Base-by-base conservation (phyloP, 2,888 invertebrate species). In the Silvanus unidentatus region DNA sequence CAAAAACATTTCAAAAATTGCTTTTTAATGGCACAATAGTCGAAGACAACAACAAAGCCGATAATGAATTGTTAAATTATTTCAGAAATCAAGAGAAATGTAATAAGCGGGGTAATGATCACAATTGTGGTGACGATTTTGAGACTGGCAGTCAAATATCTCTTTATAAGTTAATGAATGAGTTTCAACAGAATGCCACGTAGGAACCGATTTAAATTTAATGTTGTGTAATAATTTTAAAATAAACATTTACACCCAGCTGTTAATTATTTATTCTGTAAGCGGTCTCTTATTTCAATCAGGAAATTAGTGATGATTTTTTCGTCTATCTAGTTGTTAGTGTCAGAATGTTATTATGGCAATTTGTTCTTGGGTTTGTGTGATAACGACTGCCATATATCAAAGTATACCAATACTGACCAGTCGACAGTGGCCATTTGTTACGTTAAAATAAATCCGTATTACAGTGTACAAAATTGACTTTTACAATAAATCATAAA, bases 121-220 rank as follows among this genome's bases (percentile, higher is more conserved):
- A 13, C 42, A 44, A 27, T 9, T 6, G 48, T n/a, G 47, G 1
- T 45, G 45, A 30, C 35, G 43, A 2, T 44, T 47, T 8, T 43
- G 37, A 16, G 44, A 50, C 55, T 3, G 57, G 47, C 3, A 69
- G 69, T 48, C 64, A 64, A 43, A 52, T 57, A 14, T 68, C 68
- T 12, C 53, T 70, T 37, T 59, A 60, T 42, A 56, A 65, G 40
- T 68, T 64, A 48, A 63, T 69, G 61, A 62, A 65, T 46, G 64
- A 64, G 48, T 49, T 68, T 37, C 60, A 63, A 48, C n/a, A n/a
- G n/a, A n/a, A n/a, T n/a, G n/a, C n/a, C n/a, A n/a, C n/a, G n/a
- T n/a, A n/a, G n/a, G n/a, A n/a, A n/a, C n/a, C n/a, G n/a, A n/a
- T n/a, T n/a, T n/a, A n/a, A n/a, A n/a, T n/a, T n/a, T n/a, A n/a